Evolutionary conservation across 2,797 vertebrate genomes (phyloP).

Genomic region (Malurus leucopterus): DNA sequence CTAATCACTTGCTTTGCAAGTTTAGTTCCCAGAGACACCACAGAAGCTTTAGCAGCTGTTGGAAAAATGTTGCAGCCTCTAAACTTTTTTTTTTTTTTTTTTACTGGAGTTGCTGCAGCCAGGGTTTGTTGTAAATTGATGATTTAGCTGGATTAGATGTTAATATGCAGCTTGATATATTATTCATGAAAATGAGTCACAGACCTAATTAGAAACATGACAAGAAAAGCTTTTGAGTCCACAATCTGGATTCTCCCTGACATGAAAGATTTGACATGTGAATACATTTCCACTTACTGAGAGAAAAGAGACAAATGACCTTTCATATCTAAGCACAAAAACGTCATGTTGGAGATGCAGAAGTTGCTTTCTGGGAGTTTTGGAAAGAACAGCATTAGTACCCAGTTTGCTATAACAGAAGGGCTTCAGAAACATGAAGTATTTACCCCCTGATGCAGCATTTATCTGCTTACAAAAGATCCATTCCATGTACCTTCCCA

Average conservation of each 20-base stretch:
- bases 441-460: neutral
- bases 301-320: constrained; percentile 46
- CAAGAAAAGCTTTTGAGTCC: constrained; percentile 49
- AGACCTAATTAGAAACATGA: constrained; percentile 57
- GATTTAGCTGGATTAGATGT: constrained; percentile 43
- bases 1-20: neutral
- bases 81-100: constrained; percentile 17
- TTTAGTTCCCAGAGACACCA: neutral
- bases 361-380: neutral
- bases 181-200: constrained; percentile 64
- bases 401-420: neutral
- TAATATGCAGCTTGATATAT: constrained; percentile 52
- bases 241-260: constrained; percentile 45
- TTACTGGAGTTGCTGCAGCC: neutral
- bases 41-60: constrained; percentile 39
- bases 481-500: neutral
- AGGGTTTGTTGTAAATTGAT: constrained; percentile 49
- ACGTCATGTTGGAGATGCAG: neutral
- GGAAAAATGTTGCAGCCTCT: neutral
- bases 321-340: constrained; percentile 24
- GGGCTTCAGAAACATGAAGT: neutral
- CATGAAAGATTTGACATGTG: constrained; percentile 55
- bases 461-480: neutral
- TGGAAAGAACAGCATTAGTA: neutral
- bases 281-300: constrained; percentile 48